phyloP scores from a whole-genome alignment of 2,797 vertebrate genomes.

The Euthynnus affinis region DNA sequence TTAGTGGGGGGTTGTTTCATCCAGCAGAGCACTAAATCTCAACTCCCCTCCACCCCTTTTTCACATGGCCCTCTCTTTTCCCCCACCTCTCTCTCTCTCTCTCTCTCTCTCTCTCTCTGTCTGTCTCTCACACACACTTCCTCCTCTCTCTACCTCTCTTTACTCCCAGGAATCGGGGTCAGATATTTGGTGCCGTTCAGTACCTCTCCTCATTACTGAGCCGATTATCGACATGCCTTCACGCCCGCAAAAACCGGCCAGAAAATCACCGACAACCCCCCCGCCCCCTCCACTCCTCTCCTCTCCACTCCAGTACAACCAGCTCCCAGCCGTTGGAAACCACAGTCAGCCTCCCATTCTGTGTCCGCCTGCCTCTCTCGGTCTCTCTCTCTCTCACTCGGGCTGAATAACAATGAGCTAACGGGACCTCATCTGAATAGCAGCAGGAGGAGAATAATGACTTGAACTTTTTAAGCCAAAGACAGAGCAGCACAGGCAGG shows the following conservation, averaged over 20 bases:
- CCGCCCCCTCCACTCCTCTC: background rate
- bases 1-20: constrained; percentile 86
- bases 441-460: constrained; percentile 85
- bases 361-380: constrained; percentile 49
- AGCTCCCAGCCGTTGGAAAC: constrained; percentile 61
- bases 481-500: constrained; percentile 68
- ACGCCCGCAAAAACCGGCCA: constrained; percentile 50
- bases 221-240: constrained; percentile 80
- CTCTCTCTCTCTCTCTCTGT: constrained; percentile 34
- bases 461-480: constrained; percentile 81
- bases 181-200: constrained; percentile 82
- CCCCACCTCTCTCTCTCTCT: constrained; percentile 37
- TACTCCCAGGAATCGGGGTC: constrained; percentile 80
- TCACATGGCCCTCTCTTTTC: constrained; percentile 69
- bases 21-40: constrained; percentile 85
- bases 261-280: constrained; percentile 36
- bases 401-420: constrained; percentile 90
- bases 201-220: constrained; percentile 84
- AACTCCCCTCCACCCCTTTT: constrained; percentile 80
- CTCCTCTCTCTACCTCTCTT: constrained; percentile 56
- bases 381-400: constrained; percentile 79
- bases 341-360: constrained; percentile 64
- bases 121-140: constrained; percentile 33
- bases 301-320: constrained; percentile 22
- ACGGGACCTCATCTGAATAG: constrained; percentile 83